Evolutionary conservation across 2,797 vertebrate species (phyloP).

Genomic region (Gymnothorax javanicus): DNA sequence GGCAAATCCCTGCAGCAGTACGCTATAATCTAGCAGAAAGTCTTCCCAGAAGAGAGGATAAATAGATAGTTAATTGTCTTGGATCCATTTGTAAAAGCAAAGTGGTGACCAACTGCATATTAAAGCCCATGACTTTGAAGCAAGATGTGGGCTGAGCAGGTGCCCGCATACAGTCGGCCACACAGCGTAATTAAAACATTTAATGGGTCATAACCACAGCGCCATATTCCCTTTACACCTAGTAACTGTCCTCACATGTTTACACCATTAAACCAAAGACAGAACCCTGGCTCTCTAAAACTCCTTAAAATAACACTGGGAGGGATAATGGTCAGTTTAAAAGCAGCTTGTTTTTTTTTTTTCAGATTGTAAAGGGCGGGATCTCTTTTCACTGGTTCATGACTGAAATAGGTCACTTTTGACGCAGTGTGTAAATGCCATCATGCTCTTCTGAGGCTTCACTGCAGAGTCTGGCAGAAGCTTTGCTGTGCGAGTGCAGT

Average conservation of each 20-base stretch:
- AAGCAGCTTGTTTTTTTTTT: neutral
- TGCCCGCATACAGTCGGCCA: neutral
- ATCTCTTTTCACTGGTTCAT: neutral
- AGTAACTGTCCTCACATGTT: neutral
- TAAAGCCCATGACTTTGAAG: too few species aligned
- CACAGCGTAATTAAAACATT: neutral
- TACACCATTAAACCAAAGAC: neutral
- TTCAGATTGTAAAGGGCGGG: neutral
- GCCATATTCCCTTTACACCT: neutral
- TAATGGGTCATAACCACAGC: neutral
- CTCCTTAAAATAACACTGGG: slow-evolving; percentile 1
- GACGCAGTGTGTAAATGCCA: slow-evolving; percentile 8
- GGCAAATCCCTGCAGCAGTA: too few species aligned
- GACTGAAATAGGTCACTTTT: neutral
- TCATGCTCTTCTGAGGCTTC: neutral
- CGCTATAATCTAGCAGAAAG: too few species aligned
- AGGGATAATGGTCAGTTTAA: slow-evolving; percentile 18
- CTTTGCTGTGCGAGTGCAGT: slow-evolving; percentile 1
- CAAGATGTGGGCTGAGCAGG: too few species aligned
- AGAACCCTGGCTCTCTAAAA: neutral
- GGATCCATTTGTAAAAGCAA: too few species aligned
- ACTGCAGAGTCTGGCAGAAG: neutral
- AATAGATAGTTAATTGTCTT: too few species aligned
- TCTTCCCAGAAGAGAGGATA: too few species aligned
- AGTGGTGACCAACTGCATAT: too few species aligned